phyloP scores from a whole-genome alignment of 2,888 invertebrate genomes.

The Drosophila melanosoma region DNA sequence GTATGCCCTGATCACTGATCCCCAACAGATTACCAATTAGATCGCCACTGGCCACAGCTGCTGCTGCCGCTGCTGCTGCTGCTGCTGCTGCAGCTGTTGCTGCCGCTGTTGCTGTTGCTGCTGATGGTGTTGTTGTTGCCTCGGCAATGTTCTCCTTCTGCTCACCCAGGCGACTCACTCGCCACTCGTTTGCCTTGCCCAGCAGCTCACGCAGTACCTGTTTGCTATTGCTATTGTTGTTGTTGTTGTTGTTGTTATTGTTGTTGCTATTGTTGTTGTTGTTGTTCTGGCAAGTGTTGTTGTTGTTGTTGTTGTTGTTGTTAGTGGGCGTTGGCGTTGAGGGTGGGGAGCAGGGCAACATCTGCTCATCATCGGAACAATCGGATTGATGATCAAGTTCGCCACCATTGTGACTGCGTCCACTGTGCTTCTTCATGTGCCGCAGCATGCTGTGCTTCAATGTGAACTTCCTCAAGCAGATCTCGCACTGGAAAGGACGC shows the following conservation, averaged over 20 bases:
- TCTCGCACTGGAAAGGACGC: conserved; percentile 95
- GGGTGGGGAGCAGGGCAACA: conserved; percentile 55
- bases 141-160: conserved; percentile 83
- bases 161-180: conserved; percentile 77
- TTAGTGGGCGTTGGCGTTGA: conserved; percentile 45
- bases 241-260: conserved; percentile 8
- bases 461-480: conserved; percentile 94
- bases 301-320: conserved; percentile 45
- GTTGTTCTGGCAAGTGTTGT: conserved; percentile 46
- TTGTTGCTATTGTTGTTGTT: conserved; percentile 31
- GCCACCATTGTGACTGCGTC: conserved; percentile 86
- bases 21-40: conserved; percentile 95
- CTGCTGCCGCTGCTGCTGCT: conserved; percentile 82
- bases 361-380: conserved; percentile 84
- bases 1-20: conserved; percentile 93
- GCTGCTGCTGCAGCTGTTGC: not conserved
- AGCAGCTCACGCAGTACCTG: conserved; percentile 78
- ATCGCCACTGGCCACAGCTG: conserved; percentile 85
- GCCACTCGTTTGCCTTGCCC: conserved; percentile 82
- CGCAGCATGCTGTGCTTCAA: conserved; percentile 97
- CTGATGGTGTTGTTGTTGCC: conserved; percentile 29
- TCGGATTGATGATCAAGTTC: conserved; percentile 77
- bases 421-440: conserved; percentile 94
- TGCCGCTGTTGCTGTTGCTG: conserved; percentile 71
- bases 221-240: conserved; percentile 25